Evolutionary conservation across 1,140 invertebrate species (phyloP), one percentile per base, ranked within the genome.

Genomic region (Conopomorpha cramerella): DNA sequence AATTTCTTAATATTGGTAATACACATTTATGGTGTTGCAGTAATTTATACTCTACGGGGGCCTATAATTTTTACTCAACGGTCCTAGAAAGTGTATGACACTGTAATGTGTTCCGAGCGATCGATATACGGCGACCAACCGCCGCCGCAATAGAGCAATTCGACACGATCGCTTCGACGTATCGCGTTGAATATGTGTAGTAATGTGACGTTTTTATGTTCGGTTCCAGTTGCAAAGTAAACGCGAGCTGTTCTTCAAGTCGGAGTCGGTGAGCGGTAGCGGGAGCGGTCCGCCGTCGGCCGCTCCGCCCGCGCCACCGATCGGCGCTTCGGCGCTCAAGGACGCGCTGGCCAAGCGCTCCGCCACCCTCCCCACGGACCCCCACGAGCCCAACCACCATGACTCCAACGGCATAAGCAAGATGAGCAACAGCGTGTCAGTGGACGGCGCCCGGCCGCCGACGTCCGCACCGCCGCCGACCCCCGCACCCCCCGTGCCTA

Each of bases 221-320:
- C 38, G 30, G 39, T 82, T 81, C 14, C 79, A 89, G 87, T 82
- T 89, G 64, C 87, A 88, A 74, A 83, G 82, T 63, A 90, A 89
- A 74, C 82, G 88, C 35, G 87, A 90, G 71, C 73, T 88, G 53
- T 90, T 89, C 72, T 90, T 90, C 76, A 90, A 89, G 66, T 73
- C 71, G 38, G 76, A 79, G 17, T 61, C 73, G 11, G 65, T 74
- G 32, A 66, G 64, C 53, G 58, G 65, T 36, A 63, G 59, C 36
- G 49, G 63, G 16, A 53, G 60, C 13, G 64, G 68, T 13, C 49
- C 72, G 38, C 55, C 67, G 29, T 49, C 41, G 19, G 50, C 58
- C 7, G 61, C 72, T 30, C 73, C 76, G 38, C 62, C 65, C 3
- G 67, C 63, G 36, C 66, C 67, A 32, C 60, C 62, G 26, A 36